phyloP scores from a whole-genome alignment of 2,113 vertebrate species.

The Etheostoma spectabile region DNA sequence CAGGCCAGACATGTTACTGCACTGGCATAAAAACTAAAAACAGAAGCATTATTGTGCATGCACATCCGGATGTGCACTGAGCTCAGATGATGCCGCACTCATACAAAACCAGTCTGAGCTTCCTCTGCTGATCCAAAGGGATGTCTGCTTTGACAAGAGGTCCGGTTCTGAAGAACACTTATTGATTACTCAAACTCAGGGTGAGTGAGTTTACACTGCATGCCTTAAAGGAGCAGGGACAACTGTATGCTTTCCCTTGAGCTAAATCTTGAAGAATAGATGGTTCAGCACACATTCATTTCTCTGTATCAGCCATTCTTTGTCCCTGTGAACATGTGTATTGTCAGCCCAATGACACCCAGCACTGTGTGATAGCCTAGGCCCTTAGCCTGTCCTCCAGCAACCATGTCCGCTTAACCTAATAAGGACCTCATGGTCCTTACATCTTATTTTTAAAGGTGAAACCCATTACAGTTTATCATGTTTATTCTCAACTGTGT shows the following conservation, averaged over 20 bases:
- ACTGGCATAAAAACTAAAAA: not conserved
- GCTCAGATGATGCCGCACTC: constrained; percentile 56
- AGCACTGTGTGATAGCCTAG: constrained; percentile 3
- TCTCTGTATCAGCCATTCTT: constrained; percentile 51
- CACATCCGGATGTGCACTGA: constrained; percentile 13
- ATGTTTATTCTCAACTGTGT: not conserved
- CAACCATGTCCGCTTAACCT: not conserved
- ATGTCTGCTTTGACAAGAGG: constrained; percentile 45
- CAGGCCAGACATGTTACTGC: constrained; percentile 1
- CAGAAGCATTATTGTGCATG: not conserved
- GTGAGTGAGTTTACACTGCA: constrained; percentile 72
- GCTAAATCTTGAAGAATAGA: constrained; percentile 31
- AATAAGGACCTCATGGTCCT: not conserved
- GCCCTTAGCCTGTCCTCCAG: constrained; percentile 9
- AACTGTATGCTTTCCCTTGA: constrained; percentile 19
- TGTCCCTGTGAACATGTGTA: constrained; percentile 22
- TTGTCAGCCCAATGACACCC: constrained; percentile 33
- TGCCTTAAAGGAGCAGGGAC: constrained; percentile 47
- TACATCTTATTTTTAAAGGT: not conserved
- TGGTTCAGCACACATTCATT: constrained; percentile 26
- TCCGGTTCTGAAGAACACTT: constrained; percentile 46
- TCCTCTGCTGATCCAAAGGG: constrained; percentile 48
- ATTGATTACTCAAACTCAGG: constrained; percentile 72
- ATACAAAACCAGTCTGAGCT: constrained; percentile 22
- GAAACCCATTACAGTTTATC: not conserved